Base-by-base conservation (phyloP, 1,140 invertebrate species). In the Penaeus chinensis region DNA sequence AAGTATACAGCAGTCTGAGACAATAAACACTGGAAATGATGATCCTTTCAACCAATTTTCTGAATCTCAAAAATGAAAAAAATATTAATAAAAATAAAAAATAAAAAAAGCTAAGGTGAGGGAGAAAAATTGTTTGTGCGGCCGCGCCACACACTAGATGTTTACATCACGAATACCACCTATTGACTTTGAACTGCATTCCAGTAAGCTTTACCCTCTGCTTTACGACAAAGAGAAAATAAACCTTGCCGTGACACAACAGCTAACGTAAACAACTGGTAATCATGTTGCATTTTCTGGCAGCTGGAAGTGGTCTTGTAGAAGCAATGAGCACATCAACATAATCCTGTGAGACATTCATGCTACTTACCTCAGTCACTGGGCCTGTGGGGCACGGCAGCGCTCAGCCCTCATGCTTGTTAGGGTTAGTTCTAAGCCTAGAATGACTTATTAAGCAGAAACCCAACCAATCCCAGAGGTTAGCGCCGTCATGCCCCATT, bases 1-100 rank as follows among this genome's bases (percentile, higher is more conserved):
- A 87, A 87, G 66, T 81, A 76, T 87, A 87, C 85, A 87, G 85
- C 78, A 87, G 85, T 87, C 79, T 84, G 82, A 84, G 85, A 87
- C 84, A 47, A 78, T 85, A 78, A 85, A 85, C 76, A 85, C 54
- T 85, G 62, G 74, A 85, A 85, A 85, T 85, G 78, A 85, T 79
- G 8, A 78, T 32, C 62, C 65, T 84, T 62, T 78, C 20, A 77
- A 78, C 74, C 77, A 85, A 83, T 69, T 78, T 85, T 79, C 74
- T 65, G 71, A 32, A 85, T 85, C 61, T 77, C 47, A 79, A 85
- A 78, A 77, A 32, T 42, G 76, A 32, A 82, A 82, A 62, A 82
- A 82, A 61, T 32, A 80, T 62, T 74, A 54, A 84, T 66, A 84
- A 74, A 83, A 69, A 27, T 32, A 24, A 81, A 62, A 65, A 81